phyloP scores from a whole-genome alignment of 1,140 invertebrate species.

The Mya arenaria region DNA sequence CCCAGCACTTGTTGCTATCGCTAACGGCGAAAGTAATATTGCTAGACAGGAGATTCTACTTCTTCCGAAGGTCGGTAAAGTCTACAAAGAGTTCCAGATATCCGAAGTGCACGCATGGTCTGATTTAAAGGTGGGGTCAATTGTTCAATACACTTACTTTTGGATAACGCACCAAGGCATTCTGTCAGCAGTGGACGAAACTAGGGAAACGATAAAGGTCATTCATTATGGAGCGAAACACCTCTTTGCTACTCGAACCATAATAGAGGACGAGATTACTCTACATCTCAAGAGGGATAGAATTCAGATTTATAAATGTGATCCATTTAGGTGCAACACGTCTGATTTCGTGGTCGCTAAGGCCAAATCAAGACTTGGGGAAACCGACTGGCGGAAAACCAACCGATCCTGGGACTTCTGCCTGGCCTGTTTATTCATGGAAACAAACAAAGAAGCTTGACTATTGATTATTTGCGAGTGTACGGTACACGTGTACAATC shows the following conservation, averaged over 20 bases:
- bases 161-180: constrained; percentile 39
- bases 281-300: neutral
- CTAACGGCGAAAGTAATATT: neutral
- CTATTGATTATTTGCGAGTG: too few relatives aligned
- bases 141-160: constrained; percentile 33
- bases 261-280: constrained; percentile 16
- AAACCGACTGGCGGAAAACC: neutral
- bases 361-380: neutral
- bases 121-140: constrained; percentile 19
- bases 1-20: neutral
- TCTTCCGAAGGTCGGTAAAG: constrained; percentile 4
- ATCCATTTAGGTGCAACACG: neutral
- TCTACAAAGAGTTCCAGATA: constrained; percentile 24
- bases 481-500: too few relatives aligned
- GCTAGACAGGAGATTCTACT: neutral
- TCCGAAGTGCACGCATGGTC: neutral
- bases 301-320: constrained; percentile 2
- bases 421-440: neutral
- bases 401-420: neutral
- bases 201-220: constrained; percentile 13
- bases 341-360: neutral
- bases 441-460: too few relatives aligned
- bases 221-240: constrained; percentile 45
- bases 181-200: constrained; percentile 1
- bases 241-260: constrained; percentile 32